Conservation (phyloP, 2,113 vertebrate genomes). For the Ptyas mucosa region DNA sequence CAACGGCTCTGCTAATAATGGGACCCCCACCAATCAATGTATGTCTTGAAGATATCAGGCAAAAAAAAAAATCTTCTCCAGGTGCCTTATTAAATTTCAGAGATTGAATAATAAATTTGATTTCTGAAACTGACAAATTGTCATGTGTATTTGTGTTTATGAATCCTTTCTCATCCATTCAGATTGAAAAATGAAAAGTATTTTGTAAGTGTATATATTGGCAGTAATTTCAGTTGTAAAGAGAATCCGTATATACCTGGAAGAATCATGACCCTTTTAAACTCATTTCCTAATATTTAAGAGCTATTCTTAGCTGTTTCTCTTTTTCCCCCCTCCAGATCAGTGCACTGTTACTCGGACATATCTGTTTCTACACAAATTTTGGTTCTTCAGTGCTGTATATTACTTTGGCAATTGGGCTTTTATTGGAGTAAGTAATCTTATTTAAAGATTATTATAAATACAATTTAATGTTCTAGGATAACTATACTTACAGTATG, state of each 20-base stretch:
- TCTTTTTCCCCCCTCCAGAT: constrained; percentile 75
- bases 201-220: not conserved
- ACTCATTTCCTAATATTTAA: not conserved
- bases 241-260: not conserved
- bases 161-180: not conserved
- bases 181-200: not conserved
- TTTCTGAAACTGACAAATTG: not conserved
- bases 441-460: not conserved
- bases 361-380: constrained; percentile 96
- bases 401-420: constrained; percentile 99
- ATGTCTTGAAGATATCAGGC: not conserved
- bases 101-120: not conserved
- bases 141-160: not conserved
- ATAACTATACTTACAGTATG: not conserved
- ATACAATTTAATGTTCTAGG: not conserved
- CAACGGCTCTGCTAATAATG: not conserved
- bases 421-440: constrained; percentile 88
- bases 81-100: not conserved
- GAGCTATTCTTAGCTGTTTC: not conserved
- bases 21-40: not conserved
- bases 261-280: not conserved
- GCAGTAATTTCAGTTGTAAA: not conserved
- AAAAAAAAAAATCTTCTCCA: not conserved
- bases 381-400: constrained; percentile 97
- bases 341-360: constrained; percentile 92